Evolutionary conservation across 2,888 invertebrate species (phyloP).

Genomic region (Tanaodytes sp.): DNA sequence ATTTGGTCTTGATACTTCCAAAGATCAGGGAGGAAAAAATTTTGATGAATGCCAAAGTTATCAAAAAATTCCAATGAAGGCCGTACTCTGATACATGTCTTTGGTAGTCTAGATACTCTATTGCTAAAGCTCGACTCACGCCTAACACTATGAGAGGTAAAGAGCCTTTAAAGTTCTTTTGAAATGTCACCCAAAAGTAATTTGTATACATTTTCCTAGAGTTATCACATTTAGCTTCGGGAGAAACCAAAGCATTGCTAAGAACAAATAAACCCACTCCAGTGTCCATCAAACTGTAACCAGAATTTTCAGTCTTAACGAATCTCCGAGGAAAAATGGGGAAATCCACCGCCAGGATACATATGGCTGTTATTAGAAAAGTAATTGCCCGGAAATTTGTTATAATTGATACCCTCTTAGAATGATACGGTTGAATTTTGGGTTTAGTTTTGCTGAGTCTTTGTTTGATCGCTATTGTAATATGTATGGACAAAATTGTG

Average conservation of each 20-base stretch:
- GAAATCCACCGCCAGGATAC: constrained; percentile 96
- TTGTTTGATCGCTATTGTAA: constrained; percentile 50
- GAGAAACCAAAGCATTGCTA: constrained; percentile 84
- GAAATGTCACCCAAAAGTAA: constrained; percentile 44
- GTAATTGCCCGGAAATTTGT: constrained; percentile 82
- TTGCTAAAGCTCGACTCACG: constrained; percentile 76
- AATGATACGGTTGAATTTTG: not conserved
- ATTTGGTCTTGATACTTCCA: constrained; percentile 74
- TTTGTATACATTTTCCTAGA: not conserved
- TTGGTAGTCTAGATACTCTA: constrained; percentile 84
- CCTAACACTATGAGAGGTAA: constrained; percentile 78
- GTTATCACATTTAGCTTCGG: constrained; percentile 70
- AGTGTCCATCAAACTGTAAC: constrained; percentile 94
- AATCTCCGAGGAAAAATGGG: constrained; percentile 86
- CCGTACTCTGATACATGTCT: constrained; percentile 96
- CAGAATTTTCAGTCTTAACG: constrained; percentile 90
- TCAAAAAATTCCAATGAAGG: constrained; percentile 98
- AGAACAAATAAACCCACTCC: constrained; percentile 93
- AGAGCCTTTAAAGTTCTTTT: constrained; percentile 68
- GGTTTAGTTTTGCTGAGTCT: constrained; percentile 11
- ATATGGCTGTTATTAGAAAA: constrained; percentile 83
- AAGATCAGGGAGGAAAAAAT: constrained; percentile 79
- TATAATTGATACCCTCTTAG: constrained; percentile 72
- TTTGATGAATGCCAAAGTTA: constrained; percentile 90
- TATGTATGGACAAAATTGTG: constrained; percentile 56